Evolutionary conservation across 2,113 vertebrate genomes (phyloP).

Genomic region (Saiga tatarica): DNA sequence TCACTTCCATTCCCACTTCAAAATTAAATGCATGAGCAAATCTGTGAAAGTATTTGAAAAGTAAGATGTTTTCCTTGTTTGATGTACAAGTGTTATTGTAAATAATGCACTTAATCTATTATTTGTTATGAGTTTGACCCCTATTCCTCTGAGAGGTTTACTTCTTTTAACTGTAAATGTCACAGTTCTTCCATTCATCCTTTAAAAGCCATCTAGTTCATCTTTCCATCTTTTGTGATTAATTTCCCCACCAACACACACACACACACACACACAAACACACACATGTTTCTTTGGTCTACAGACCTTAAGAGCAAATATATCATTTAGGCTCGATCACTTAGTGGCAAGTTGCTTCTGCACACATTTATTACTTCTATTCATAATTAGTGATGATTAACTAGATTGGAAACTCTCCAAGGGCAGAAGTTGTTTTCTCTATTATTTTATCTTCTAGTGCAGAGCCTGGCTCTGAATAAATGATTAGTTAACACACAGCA

Average conservation of each 20-base stretch:
- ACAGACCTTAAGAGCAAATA: background rate
- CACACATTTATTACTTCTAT: background rate
- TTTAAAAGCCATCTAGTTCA: background rate
- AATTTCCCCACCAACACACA: background rate
- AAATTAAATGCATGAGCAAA: background rate
- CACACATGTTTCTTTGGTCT: background rate
- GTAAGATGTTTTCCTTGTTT: background rate
- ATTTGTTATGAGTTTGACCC: background rate
- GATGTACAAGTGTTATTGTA: background rate
- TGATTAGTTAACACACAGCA: background rate
- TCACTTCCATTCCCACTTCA: background rate
- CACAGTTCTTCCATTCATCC: background rate
- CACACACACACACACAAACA: background rate
- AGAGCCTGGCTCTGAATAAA: background rate
- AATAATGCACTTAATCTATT: background rate
- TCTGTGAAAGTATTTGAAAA: background rate
- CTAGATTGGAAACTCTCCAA: constrained; percentile 2
- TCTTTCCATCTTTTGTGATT: background rate
- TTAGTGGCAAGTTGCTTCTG: background rate
- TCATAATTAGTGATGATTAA: background rate
- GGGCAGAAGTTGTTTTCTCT: background rate
- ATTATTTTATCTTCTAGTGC: background rate
- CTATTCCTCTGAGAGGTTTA: background rate
- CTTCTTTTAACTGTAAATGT: background rate
- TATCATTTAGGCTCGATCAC: background rate